Evolutionary conservation across 2,113 vertebrate species (phyloP).

Genomic region (Reinhardtius hippoglossoides): DNA sequence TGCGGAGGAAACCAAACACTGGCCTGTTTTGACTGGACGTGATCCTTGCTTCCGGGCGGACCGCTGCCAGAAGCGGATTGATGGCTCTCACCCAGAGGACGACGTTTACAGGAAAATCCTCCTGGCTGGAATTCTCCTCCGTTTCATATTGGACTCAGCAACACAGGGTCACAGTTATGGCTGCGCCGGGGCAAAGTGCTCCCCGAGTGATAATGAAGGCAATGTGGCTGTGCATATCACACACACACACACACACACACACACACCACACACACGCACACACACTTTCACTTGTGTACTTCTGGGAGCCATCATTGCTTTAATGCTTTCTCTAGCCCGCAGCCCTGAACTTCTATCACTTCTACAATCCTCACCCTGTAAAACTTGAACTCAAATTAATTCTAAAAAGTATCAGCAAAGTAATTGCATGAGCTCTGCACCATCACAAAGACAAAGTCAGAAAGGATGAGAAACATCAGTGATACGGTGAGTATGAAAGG

Average conservation of each 20-base stretch:
- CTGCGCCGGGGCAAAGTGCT: slow-evolving; percentile 59
- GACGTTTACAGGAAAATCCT: slow-evolving; percentile 76
- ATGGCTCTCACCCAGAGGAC: slow-evolving; percentile 75
- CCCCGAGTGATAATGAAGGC: slow-evolving; percentile 72
- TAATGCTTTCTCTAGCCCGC: not conserved
- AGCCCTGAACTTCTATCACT: not conserved
- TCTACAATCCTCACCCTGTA: not conserved
- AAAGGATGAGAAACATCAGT: no score
- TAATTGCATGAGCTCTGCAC: no score
- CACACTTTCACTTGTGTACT: not conserved
- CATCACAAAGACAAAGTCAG: no score
- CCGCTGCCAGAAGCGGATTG: slow-evolving; percentile 72
- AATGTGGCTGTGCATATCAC: slow-evolving; percentile 32
- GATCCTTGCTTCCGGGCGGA: slow-evolving; percentile 79
- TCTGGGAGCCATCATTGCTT: slow-evolving; percentile 1
- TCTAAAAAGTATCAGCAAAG: no score
- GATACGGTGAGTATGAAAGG: no score
- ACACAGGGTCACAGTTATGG: slow-evolving; percentile 63
- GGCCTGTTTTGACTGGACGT: slow-evolving; percentile 79
- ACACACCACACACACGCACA: slow-evolving; percentile 10
- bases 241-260: slow-evolving; percentile 17
- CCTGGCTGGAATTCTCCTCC: slow-evolving; percentile 65
- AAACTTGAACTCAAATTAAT: no score
- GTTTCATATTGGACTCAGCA: slow-evolving; percentile 56
- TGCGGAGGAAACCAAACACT: slow-evolving; percentile 79